Conservation (phyloP, 2,797 vertebrate species). For the Onychomys leucogaster region DNA sequence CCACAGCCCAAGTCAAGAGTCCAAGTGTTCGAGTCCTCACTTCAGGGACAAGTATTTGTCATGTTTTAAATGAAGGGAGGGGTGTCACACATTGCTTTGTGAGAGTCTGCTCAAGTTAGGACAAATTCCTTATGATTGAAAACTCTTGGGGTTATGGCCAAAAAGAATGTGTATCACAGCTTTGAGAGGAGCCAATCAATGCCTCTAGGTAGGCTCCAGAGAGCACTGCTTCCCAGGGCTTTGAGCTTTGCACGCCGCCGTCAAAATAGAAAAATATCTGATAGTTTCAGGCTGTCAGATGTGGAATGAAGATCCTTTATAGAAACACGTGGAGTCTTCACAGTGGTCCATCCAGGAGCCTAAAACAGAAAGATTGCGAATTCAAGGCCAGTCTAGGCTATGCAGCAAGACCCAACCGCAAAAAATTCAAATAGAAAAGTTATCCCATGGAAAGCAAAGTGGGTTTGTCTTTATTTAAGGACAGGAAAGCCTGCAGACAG, state of each 20-base stretch:
- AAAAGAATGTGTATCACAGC: slow-evolving; percentile 47
- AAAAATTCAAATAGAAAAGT: neutral
- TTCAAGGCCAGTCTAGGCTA: neutral
- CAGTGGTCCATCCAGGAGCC: neutral
- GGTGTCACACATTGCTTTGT: slow-evolving; percentile 75
- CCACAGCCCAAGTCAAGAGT: slow-evolving; percentile 54
- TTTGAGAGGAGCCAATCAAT: too few species aligned
- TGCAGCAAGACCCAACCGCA: neutral
- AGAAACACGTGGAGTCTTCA: neutral
- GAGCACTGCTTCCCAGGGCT: neutral
- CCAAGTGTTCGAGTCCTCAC: neutral
- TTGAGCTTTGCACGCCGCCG: neutral
- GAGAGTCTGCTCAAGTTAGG: slow-evolving; percentile 53
- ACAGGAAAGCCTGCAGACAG: too few species aligned
- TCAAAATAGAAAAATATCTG: fast-evolving
- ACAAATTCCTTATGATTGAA: slow-evolving; percentile 75
- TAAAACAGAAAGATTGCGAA: neutral
- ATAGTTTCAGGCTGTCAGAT: too few species aligned
- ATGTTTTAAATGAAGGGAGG: slow-evolving; percentile 41
- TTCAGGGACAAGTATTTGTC: slow-evolving; percentile 74
- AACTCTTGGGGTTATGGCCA: slow-evolving; percentile 69
- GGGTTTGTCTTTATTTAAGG: neutral
- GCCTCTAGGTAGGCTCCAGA: neutral
- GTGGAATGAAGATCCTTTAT: too few species aligned
- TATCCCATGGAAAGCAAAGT: neutral